Percentiles rank a stretch among this genome's conserved stretches.
These are phyloP conservation scores for Tinea semifulvella DNA, from an alignment of 2,888 invertebrate genomes.

Conservation along the genomic window DNA sequence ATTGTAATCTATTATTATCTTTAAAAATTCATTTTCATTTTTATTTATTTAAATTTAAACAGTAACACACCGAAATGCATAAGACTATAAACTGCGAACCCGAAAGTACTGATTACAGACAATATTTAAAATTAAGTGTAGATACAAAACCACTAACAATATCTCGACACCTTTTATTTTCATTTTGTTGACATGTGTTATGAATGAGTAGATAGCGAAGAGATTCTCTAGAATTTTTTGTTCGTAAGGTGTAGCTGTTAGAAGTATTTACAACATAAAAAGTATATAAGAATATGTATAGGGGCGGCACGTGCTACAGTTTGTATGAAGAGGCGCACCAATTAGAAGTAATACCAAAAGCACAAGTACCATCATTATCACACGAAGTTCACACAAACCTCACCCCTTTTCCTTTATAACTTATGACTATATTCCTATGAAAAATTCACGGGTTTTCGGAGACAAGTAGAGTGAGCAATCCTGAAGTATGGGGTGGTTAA, in stretches of 20 bases:
- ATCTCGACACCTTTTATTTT: too few relatives aligned
- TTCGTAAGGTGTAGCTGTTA: background rate
- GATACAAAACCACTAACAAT: too few relatives aligned
- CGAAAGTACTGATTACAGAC: too few relatives aligned
- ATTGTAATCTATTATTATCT: too few relatives aligned
- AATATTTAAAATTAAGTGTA: too few relatives aligned
- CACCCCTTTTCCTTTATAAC: conserved; percentile 33
- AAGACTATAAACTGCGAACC: too few relatives aligned
- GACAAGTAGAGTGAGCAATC: conserved; percentile 66
- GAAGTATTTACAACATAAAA: conserved; percentile 15
- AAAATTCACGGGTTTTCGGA: conserved; percentile 58
- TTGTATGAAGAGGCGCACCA: conserved; percentile 57
- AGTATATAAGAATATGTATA: conserved; percentile 30
- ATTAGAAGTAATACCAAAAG: conserved; percentile 62
- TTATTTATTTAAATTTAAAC: too few relatives aligned
- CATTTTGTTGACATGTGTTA: too few relatives aligned
- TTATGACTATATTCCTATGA: conserved; percentile 46
- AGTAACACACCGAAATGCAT: too few relatives aligned
- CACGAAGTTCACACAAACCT: conserved; percentile 33
- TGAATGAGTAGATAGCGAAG: too few relatives aligned
- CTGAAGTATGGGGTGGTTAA: conserved; percentile 61
- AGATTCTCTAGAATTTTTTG: too few relatives aligned
- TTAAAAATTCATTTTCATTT: too few relatives aligned
- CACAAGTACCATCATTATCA: conserved; percentile 66
- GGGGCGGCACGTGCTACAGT: conserved; percentile 61